Evolutionary conservation across 1,140 invertebrate genomes (phyloP), one percentile per base, ranked within the genome.

Genomic region (Archivesica marissinica): DNA sequence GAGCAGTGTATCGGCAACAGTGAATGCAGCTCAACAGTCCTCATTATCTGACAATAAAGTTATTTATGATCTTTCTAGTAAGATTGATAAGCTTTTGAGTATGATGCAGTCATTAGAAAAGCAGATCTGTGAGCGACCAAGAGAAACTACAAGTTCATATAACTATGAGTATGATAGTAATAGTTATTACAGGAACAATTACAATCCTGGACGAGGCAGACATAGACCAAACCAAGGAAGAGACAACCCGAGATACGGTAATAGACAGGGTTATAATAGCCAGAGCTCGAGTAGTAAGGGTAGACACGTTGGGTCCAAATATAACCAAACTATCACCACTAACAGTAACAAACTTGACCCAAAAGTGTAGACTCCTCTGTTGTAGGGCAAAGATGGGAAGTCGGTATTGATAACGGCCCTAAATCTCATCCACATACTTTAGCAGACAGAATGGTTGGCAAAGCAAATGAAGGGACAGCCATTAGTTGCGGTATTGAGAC

Each of bases 361-460:
- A 50, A 50, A 50, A 13, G 13, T 50, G 13, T 50, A n/a, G n/a
- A n/a, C n/a, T n/a, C n/a, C n/a, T n/a, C n/a, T n/a, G n/a, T n/a
- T n/a, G n/a, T n/a, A n/a, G 13, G 47, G 47, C 47, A 13, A 50
- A 50, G 13, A 13, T 13, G 47, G n/a, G 47, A n/a, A 13, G 47
- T 13, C 47, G n/a, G n/a, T 13, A n/a, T 13, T 13, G 13, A n/a
- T 13, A 50, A n/a, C 13, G 13, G 13, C 47, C 13, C 47, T 13
- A 50, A 13, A 50, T n/a, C 47, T 13, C 13, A 50, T 13, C 13
- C 13, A 50, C 13, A 13, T 50, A 50, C 13, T 50, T 50, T 50
- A 50, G 13, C 44, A 70, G 76, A 79, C 59, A 35, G 15, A 79
- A 11, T 79, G 38, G 64, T 85, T 30, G 75, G 61, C 28, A 11